Conservation (phyloP, 2,113 vertebrate genomes). For the Mionectes macconnelli region DNA sequence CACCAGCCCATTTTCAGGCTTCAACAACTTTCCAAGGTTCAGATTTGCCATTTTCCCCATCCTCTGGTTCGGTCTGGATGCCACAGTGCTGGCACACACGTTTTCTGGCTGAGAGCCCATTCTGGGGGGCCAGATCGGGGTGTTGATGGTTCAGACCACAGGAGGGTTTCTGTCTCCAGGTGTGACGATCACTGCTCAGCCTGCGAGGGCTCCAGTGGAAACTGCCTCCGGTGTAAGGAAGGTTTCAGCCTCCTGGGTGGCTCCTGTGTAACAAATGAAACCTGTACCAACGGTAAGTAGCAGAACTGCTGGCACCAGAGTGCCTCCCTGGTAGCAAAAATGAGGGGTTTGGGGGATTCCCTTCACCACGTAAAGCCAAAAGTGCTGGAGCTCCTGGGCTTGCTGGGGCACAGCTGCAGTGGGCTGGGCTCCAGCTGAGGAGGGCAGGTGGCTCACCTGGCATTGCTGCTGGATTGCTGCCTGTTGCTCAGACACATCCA, state of each 20-base stretch:
- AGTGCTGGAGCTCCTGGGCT: not conserved
- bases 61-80: not conserved
- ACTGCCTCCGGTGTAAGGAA: slow-evolving; percentile 82
- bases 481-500: not conserved
- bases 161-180: slow-evolving; percentile 63
- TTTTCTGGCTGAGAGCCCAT: not conserved
- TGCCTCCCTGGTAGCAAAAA: not conserved
- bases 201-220: slow-evolving; percentile 81
- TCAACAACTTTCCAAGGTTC: not conserved
- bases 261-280: slow-evolving; percentile 82
- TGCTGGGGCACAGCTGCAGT: not conserved
- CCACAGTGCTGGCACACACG: not conserved
- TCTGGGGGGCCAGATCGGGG: rapidly evolving
- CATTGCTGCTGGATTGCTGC: not conserved
- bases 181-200: slow-evolving; percentile 86
- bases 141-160: not conserved
- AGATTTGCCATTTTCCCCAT: not conserved
- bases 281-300: slow-evolving; percentile 86
- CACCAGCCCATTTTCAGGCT: not conserved
- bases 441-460: not conserved
- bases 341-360: not conserved
- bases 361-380: not conserved
- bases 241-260: slow-evolving; percentile 81
- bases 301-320: not conserved
- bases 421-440: not conserved